Conservation (phyloP, 2,113 vertebrate species). For the Mirounga angustirostris region DNA sequence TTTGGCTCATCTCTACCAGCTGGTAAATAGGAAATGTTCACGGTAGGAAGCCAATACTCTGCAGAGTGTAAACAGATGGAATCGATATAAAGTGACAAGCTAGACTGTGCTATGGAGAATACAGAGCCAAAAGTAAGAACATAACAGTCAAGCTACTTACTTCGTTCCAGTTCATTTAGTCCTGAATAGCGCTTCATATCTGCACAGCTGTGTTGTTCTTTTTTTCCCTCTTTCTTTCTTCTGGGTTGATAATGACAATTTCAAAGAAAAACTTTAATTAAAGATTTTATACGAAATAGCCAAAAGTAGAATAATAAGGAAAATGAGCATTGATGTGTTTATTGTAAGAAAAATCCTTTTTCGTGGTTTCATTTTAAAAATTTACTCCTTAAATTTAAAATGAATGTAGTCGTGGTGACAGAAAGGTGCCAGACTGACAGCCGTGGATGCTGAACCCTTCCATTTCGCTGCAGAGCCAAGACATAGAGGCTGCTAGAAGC, state of each 20-base stretch:
- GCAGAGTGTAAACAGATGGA: conserved; percentile 93
- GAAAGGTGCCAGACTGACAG: conserved; percentile 70
- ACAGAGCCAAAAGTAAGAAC: conserved; percentile 88
- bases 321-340: conserved; percentile 88
- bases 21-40: conserved; percentile 94
- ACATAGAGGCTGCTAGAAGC: neutral
- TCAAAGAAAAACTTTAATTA: conserved; percentile 91
- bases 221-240: conserved; percentile 86
- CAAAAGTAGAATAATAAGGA: conserved; percentile 87
- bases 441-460: conserved; percentile 3
- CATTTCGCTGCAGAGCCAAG: neutral
- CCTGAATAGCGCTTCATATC: conserved; percentile 89
- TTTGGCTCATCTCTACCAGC: conserved; percentile 91
- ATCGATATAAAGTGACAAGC: conserved; percentile 92
- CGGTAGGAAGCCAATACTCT: conserved; percentile 90
- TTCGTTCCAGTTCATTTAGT: conserved; percentile 92
- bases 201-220: conserved; percentile 91
- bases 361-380: conserved; percentile 67
- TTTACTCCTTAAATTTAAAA: conserved; percentile 63
- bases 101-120: conserved; percentile 88
- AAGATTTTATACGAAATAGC: conserved; percentile 90
- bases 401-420: neutral
- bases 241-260: conserved; percentile 89
- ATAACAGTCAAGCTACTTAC: conserved; percentile 86
- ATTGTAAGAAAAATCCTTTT: conserved; percentile 82